Base-by-base conservation (phyloP, 2,888 invertebrate species). In the Villa cingulata region DNA sequence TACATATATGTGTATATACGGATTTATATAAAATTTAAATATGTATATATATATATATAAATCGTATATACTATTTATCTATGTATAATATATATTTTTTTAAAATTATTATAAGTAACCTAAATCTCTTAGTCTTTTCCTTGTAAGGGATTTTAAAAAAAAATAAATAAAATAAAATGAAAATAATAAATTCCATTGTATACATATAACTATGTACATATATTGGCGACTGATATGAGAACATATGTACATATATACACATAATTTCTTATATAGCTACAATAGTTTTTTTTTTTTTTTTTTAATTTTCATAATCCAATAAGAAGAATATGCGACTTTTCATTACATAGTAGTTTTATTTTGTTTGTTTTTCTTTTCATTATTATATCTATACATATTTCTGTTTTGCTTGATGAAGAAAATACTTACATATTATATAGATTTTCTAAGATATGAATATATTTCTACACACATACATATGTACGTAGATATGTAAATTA, bases 221-320 rank as follows among this genome's bases (percentile, higher is more conserved):
- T 27, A 32, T 32, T 32, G 29, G 29, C 29, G 29, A 32, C 29
- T 32, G 29, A 14, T 32, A 12, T n/a, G n/a, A n/a, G n/a, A n/a
- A n/a, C n/a, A n/a, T n/a, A n/a, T 32, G 23, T 23, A 23, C 23
- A n/a, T n/a, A n/a, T n/a, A n/a, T n/a, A n/a, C n/a, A n/a, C n/a
- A n/a, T n/a, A n/a, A n/a, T n/a, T n/a, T n/a, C n/a, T n/a, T n/a
- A n/a, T n/a, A n/a, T n/a, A n/a, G n/a, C n/a, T n/a, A n/a, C n/a
- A n/a, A n/a, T n/a, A n/a, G n/a, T n/a, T n/a, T n/a, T n/a, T n/a
- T n/a, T n/a, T n/a, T n/a, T n/a, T 27, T 27, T 32, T 32, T 55
- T 55, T 56, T 54, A 55, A 50, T 53, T 54, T 54, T 54, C 55
- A 52, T 57, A 57, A 57, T 57, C 57, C 57, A 57, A 57, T 57